Base-by-base conservation (phyloP, 2,888 invertebrate genomes). In the Electrophaes corylata region DNA sequence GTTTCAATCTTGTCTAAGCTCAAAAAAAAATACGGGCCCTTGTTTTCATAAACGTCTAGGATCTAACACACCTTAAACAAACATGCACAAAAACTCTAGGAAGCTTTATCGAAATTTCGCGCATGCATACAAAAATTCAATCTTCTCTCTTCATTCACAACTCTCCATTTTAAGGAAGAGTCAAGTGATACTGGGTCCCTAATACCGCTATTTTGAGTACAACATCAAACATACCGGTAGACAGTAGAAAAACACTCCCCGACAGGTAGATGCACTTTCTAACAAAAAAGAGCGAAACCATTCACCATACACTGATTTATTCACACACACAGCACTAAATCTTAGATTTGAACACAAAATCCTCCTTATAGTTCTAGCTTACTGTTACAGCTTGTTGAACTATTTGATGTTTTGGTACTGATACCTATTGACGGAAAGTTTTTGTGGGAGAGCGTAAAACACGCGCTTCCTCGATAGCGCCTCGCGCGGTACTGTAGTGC, bases 201-300 rank as follows among this genome's bases (percentile, higher is more conserved):
- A 76, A 79, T 80, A 78, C 79, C 79, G 78, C 80, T 79, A 76
- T 76, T 77, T 79, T 67, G 72, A 12, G n/a, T 48, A 48, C 67
- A 72, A 74, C 68, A 60, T 70, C 70, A 74, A 76, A 78, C 86
- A 76, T 85, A 88, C 88, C 87, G 82, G 81, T 78, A 55, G 41
- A 48, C 31, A 62, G 68, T 68, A 78, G 76, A 80, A 81, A 83
- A 82, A 83, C 79, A 81, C 78, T 76, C 73, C 10, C 31, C 77
- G 51, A 60, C 77, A 83, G 80, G 80, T 78, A 79, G 74, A 65
- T 55, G 66, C 80, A 83, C 83, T 82, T 79, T 81, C 78, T 78
- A 78, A 75, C 73, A 71, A 75, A 73, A 75, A 76, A 75, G 76
- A 76, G 66, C 61, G 59, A 58, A 62, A 65, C 62, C 52, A 51